A percentile compares a stretch with the other conserved stretches of the same genome.
Evolutionary conservation across 2,888 invertebrate species (phyloP).

Genomic region (Choristoneura rosaceana): DNA sequence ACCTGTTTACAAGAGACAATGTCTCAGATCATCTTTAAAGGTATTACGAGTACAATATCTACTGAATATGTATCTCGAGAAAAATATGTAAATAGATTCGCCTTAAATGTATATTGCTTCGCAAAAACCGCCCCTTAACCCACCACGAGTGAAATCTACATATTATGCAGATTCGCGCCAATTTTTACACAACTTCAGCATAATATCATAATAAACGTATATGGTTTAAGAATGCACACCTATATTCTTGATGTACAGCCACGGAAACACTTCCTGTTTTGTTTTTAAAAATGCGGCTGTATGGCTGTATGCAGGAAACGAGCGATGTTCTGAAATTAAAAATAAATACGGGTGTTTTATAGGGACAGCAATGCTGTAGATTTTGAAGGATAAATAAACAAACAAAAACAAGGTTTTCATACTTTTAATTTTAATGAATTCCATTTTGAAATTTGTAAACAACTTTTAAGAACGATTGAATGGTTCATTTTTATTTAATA

Average conservation of each 20-base stretch:
- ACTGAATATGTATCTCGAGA: not conserved
- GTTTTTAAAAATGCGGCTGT: slow-evolving; percentile 32
- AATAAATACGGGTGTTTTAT: slow-evolving; percentile 29
- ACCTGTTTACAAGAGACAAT: not conserved
- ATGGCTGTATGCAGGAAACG: slow-evolving; percentile 32
- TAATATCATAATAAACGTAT: slow-evolving; percentile 42
- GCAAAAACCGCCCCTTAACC: slow-evolving; percentile 32
- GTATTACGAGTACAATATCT: not conserved
- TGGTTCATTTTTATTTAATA: not conserved
- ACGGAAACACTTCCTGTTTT: slow-evolving; percentile 37
- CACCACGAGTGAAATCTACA: slow-evolving; percentile 60
- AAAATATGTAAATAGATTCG: slow-evolving; percentile 33
- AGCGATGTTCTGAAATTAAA: slow-evolving; percentile 36
- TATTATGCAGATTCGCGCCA: slow-evolving; percentile 66
- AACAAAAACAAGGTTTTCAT: not conserved
- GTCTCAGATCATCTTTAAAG: not conserved
- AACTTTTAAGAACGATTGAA: not conserved
- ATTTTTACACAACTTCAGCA: slow-evolving; percentile 43
- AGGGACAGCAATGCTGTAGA: slow-evolving; percentile 19
- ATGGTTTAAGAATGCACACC: slow-evolving; percentile 29
- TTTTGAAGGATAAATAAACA: slow-evolving; percentile 15
- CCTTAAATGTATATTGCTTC: slow-evolving; percentile 38
- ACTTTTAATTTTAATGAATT: not conserved
- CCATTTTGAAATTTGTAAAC: not conserved
- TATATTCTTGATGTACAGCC: slow-evolving; percentile 38